Conservation (phyloP, 2,113 vertebrate species). For the Bujurquina vittata region DNA sequence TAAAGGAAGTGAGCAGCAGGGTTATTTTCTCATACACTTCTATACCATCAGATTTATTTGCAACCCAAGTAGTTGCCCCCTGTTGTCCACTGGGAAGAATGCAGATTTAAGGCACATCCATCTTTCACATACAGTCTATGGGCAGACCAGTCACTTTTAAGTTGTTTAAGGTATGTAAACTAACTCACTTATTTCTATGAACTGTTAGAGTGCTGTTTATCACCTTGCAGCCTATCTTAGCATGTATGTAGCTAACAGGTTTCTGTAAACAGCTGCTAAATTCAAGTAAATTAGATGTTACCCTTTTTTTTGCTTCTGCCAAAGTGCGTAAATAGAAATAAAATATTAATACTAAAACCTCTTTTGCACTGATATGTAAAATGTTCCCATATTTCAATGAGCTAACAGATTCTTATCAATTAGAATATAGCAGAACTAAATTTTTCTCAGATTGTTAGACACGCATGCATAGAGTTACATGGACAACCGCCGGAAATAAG, state of each 20-base stretch:
- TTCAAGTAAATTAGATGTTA: not conserved
- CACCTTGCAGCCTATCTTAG: not conserved
- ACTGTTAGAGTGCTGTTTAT: not conserved
- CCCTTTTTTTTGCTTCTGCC: not conserved
- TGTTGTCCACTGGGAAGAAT: not conserved
- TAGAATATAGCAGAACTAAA: not conserved
- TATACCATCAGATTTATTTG: not conserved
- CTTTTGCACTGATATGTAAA: not conserved
- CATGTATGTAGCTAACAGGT: not conserved
- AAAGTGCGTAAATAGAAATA: not conserved
- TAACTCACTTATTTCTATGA: no score
- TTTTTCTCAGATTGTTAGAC: not conserved
- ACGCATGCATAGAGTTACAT: not conserved
- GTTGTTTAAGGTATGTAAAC: no score
- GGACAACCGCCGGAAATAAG: constrained; percentile 12
- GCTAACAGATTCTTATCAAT: not conserved
- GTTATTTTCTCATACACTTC: not conserved
- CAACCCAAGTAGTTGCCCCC: not conserved
- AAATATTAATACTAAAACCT: not conserved
- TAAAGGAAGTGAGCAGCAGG: not conserved
- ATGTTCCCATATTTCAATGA: not conserved
- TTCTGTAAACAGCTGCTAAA: not conserved
- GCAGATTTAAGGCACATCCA: not conserved
- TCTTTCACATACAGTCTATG: not conserved
- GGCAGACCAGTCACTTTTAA: not conserved